A percentile compares a stretch with the other conserved stretches of the same genome.
Conservation (phyloP, 2,888 invertebrate genomes). For the Macrosiphum euphorbiae region DNA sequence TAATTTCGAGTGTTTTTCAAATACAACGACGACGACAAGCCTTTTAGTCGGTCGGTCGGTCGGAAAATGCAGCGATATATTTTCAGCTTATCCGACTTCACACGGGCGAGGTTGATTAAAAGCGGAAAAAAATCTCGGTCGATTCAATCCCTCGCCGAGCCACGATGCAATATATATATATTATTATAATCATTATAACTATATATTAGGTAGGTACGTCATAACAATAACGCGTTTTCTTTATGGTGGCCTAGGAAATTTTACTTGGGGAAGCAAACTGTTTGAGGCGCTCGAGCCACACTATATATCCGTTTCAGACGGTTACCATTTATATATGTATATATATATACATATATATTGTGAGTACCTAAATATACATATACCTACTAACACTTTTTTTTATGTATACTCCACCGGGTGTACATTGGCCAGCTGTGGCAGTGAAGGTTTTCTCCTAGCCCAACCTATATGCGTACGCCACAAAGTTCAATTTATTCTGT, state of each 20-base stretch:
- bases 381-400: not conserved
- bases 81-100: not conserved
- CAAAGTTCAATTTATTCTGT: conserved; percentile 36
- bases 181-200: not conserved
- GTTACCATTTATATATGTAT: not conserved
- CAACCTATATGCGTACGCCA: not conserved
- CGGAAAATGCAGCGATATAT: not conserved
- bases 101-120: not conserved
- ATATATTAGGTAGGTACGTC: not conserved
- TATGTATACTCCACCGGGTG: not conserved
- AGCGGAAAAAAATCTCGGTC: not conserved
- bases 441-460: not conserved
- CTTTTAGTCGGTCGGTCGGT: not conserved
- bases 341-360: not conserved
- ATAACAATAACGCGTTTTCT: conserved; percentile 1
- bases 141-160: not conserved
- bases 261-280: not conserved
- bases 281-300: not conserved
- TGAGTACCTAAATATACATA: not conserved
- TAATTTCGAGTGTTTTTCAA: not conserved
- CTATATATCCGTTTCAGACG: not conserved
- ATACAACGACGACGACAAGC: not conserved
- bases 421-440: not conserved
- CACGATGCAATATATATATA: not conserved
- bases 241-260: not conserved